phyloP scores from a whole-genome alignment of 2,888 invertebrate species.

The Cyrtodaria siliqua region DNA sequence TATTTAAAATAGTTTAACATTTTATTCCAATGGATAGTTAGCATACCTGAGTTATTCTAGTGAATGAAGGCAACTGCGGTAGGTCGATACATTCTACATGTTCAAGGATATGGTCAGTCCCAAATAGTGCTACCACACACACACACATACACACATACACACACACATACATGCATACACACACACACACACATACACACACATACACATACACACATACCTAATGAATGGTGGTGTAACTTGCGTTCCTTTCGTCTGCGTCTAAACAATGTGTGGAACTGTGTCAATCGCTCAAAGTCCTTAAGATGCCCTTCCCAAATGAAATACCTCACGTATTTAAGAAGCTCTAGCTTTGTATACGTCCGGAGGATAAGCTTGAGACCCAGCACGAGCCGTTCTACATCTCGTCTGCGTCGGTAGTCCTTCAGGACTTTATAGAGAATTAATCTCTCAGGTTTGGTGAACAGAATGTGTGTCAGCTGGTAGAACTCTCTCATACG shows the following conservation, averaged over 20 bases:
- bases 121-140: too few relatives aligned
- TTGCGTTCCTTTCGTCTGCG: constrained; percentile 11
- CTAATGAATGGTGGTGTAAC: not conserved
- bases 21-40: too few relatives aligned
- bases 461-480: constrained; percentile 39
- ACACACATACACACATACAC: too few relatives aligned
- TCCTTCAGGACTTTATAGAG: constrained; percentile 73
- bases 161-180: too few relatives aligned
- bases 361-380: constrained; percentile 71
- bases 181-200: too few relatives aligned
- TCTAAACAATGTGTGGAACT: constrained; percentile 46
- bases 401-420: constrained; percentile 63
- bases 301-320: constrained; percentile 67
- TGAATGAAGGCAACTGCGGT: too few relatives aligned
- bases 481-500: constrained; percentile 49
- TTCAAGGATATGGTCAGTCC: too few relatives aligned
- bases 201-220: too few relatives aligned
- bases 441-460: constrained; percentile 70
- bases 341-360: constrained; percentile 74
- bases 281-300: constrained; percentile 63
- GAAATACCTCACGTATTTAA: constrained; percentile 74
- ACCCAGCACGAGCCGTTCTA: constrained; percentile 58
- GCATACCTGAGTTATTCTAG: too few relatives aligned
- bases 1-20: too few relatives aligned
- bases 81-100: too few relatives aligned